phyloP scores from a whole-genome alignment of 2,113 vertebrate species.

The Struthio camelus region DNA sequence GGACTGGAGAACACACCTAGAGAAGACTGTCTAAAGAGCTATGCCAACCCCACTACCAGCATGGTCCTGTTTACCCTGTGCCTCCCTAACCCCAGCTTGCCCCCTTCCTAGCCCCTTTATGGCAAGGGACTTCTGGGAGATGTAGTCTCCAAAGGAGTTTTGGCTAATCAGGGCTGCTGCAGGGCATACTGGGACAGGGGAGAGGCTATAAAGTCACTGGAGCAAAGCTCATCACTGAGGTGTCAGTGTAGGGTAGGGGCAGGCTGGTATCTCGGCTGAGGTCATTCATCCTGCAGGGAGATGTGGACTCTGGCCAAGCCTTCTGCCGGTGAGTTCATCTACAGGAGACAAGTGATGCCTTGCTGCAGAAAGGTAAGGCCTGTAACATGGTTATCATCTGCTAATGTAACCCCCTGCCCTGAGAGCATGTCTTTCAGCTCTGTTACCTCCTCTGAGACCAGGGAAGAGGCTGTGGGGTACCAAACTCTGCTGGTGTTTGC shows the following conservation, averaged over 20 bases:
- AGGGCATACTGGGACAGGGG: not conserved
- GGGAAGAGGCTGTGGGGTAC: not conserved
- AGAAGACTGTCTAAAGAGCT: not conserved
- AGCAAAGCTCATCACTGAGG: not conserved
- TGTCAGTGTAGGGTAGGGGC: not conserved
- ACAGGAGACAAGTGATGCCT: not conserved
- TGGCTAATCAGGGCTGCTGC: not conserved
- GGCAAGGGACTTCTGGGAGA: not conserved
- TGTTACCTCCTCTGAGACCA: not conserved
- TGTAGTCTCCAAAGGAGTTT: not conserved
- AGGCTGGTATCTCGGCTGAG: not conserved
- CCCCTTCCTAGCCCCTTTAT: not conserved
- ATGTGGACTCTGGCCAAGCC: not conserved
- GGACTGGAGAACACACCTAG: fast-evolving
- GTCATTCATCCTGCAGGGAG: not conserved
- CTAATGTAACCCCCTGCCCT: fast-evolving
- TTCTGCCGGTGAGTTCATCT: not conserved
- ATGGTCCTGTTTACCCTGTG: no score
- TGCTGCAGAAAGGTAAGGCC: not conserved
- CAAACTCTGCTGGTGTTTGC: not conserved
- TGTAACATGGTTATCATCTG: fast-evolving
- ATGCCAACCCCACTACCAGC: not conserved
- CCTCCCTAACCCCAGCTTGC: not conserved
- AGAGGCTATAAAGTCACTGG: not conserved
- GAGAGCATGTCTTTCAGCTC: not conserved